phyloP scores from a whole-genome alignment of 1,140 invertebrate genomes.

The Neomicropteryx cornuta region DNA sequence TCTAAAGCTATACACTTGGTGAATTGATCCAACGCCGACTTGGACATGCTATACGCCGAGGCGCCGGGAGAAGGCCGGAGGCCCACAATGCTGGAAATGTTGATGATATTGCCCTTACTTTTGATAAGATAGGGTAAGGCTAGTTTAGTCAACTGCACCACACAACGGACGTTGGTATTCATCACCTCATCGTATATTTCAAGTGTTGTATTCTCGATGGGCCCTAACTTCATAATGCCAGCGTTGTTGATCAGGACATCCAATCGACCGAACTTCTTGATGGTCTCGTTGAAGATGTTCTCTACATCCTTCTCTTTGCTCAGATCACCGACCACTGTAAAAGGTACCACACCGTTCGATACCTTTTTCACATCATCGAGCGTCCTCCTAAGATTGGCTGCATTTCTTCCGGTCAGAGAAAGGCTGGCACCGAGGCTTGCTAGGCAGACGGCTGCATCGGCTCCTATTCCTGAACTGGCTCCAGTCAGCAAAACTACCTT shows the following conservation, averaged over 20 bases:
- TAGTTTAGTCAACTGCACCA: slow-evolving; percentile 54
- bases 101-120: slow-evolving; percentile 67
- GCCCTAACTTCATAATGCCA: slow-evolving; percentile 35
- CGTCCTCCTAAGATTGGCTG: slow-evolving; percentile 43
- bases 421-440: slow-evolving; percentile 63
- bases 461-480: slow-evolving; percentile 82
- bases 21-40: slow-evolving; percentile 76
- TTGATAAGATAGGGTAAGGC: slow-evolving; percentile 63
- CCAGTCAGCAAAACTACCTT: slow-evolving; percentile 70
- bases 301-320: slow-evolving; percentile 50
- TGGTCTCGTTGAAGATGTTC: slow-evolving; percentile 29
- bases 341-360: slow-evolving; percentile 25
- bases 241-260: slow-evolving; percentile 35
- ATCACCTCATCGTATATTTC: slow-evolving; percentile 54
- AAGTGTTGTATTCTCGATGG: slow-evolving; percentile 53
- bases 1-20: slow-evolving; percentile 66
- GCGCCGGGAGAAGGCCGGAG: slow-evolving; percentile 58
- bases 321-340: slow-evolving; percentile 53
- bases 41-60: slow-evolving; percentile 69
- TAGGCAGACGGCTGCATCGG: slow-evolving; percentile 65
- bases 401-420: slow-evolving; percentile 66
- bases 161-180: slow-evolving; percentile 52
- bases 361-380: slow-evolving; percentile 49
- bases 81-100: slow-evolving; percentile 73
- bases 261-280: slow-evolving; percentile 22